Evolutionary conservation across 1,140 invertebrate genomes (phyloP).

Genomic region (Apis florea): DNA sequence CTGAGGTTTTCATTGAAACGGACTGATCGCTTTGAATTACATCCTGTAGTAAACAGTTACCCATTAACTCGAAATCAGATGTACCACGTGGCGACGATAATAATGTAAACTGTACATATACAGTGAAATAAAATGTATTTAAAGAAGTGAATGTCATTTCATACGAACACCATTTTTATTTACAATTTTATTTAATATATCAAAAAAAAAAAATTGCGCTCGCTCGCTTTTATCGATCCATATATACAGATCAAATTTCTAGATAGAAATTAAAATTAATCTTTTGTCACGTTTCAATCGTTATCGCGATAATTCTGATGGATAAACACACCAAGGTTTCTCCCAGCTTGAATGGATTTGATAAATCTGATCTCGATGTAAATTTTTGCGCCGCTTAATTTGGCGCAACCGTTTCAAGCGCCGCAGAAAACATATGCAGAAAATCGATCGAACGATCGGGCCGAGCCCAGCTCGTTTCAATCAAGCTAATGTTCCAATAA

Average conservation of each 20-base stretch:
- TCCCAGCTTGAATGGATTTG: neutral
- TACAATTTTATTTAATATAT: neutral
- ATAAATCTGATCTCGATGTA: conserved; percentile 7
- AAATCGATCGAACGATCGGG: conserved; percentile 54
- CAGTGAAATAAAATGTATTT: conserved; percentile 58
- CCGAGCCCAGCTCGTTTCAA: conserved; percentile 76
- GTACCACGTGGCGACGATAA: conserved; percentile 52
- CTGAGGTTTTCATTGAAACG: conserved; percentile 12
- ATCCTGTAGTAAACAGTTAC: conserved; percentile 36
- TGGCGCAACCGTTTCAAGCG: neutral
- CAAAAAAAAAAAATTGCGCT: neutral
- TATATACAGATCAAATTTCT: neutral
- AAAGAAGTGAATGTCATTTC: conserved; percentile 16
- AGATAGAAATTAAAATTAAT: neutral
- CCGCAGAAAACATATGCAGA: conserved; percentile 18
- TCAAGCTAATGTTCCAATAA: conserved; percentile 80
- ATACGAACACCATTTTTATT: neutral
- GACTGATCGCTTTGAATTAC: conserved; percentile 28
- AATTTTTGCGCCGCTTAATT: conserved; percentile 12
- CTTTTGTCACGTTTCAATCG: neutral
- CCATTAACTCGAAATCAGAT: conserved; percentile 41
- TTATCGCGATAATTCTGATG: neutral
- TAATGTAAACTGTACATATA: conserved; percentile 55
- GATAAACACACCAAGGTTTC: neutral
- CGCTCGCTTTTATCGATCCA: no score